Evolutionary conservation across 2,113 vertebrate species (phyloP).

Genomic region (Ctenodactylus gundi): DNA sequence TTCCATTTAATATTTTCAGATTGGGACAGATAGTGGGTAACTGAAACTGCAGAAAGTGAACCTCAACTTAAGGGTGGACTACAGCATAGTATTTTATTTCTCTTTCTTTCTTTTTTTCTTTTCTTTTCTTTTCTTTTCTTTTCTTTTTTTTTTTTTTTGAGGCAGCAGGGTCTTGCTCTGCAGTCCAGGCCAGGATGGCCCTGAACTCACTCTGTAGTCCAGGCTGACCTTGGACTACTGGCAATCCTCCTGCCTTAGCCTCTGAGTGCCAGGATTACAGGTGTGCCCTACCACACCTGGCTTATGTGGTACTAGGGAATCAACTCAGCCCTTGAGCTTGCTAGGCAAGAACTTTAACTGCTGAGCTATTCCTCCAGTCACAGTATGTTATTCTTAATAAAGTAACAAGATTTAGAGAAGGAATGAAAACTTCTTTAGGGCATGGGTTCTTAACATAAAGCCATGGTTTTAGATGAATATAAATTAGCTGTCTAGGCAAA

Average conservation of each 20-base stretch:
- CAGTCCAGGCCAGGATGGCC: no score
- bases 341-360: no score
- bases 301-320: no score
- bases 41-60: neutral
- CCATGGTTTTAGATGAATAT: neutral
- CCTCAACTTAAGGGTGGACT: neutral
- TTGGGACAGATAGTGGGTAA: neutral
- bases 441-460: neutral
- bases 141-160: no score
- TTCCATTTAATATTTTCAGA: neutral
- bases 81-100: neutral
- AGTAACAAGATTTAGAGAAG: conserved; percentile 31
- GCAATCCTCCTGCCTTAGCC: no score
- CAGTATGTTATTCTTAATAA: conserved; percentile 13
- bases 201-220: no score
- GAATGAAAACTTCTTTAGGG: conserved; percentile 8
- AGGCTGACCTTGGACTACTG: no score
- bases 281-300: no score
- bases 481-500: neutral
- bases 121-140: neutral
- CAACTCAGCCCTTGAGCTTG: no score
- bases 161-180: no score
- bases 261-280: no score
- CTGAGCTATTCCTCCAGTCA: no score
- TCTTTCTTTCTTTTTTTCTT: neutral